Evolutionary conservation across 2,888 invertebrate genomes (phyloP).

Genomic region (Hydrotaea cyrtoneurina): DNA sequence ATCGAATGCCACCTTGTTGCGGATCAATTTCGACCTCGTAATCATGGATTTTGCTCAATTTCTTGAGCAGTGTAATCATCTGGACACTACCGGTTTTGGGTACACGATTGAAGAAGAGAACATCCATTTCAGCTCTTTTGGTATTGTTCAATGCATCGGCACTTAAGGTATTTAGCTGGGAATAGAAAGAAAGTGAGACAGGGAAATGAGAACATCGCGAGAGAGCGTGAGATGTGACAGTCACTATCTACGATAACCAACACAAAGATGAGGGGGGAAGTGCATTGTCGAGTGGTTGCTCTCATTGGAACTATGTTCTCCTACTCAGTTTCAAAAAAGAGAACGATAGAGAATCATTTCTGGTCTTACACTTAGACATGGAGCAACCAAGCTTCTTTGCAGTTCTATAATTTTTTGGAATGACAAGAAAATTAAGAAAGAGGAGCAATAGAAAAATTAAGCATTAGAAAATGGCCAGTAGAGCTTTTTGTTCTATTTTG

Average conservation of each 20-base stretch:
- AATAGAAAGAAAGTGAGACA: constrained; percentile 37
- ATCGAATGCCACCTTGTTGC: constrained; percentile 73
- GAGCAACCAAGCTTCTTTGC: too few relatives aligned
- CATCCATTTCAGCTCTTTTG: constrained; percentile 86
- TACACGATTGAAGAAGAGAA: constrained; percentile 84
- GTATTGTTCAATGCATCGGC: constrained; percentile 90
- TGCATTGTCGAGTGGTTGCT: too few relatives aligned
- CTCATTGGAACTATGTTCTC: too few relatives aligned
- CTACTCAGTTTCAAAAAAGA: too few relatives aligned
- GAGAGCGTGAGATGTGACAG: neutral
- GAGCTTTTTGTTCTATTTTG: constrained; percentile 4
- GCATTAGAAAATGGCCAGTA: neutral
- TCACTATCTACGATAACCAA: neutral
- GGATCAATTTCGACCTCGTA: constrained; percentile 75
- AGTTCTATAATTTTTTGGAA: too few relatives aligned
- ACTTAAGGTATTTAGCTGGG: constrained; percentile 83
- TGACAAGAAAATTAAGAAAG: neutral
- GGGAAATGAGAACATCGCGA: neutral
- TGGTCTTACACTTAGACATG: too few relatives aligned
- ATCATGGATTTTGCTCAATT: constrained; percentile 73
- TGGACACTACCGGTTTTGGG: constrained; percentile 78
- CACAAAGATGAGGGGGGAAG: too few relatives aligned
- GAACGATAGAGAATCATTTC: too few relatives aligned
- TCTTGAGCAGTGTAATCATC: constrained; percentile 74
- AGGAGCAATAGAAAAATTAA: neutral